These are phyloP conservation scores for Gallinago nigripennis DNA, from an alignment of 2,797 vertebrate species.

Conservation along the genomic window DNA sequence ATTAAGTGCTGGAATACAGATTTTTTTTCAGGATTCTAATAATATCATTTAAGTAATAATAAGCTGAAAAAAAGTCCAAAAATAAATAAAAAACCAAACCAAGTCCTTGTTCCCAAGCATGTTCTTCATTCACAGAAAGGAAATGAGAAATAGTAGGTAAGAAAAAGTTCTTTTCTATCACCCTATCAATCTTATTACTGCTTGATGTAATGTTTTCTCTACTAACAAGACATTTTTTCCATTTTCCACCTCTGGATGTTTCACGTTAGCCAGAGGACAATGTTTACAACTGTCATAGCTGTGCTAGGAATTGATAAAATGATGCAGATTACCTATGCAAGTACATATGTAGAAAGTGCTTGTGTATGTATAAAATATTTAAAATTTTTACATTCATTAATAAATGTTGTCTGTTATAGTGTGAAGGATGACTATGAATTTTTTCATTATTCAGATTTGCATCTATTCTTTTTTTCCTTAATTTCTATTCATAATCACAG, in stretches of 20 bases:
- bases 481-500: neutral
- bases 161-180: neutral
- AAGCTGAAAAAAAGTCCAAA: neutral
- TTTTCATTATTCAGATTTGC: neutral
- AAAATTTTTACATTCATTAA: neutral
- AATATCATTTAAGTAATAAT: neutral
- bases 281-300: neutral
- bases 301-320: neutral
- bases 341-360: neutral
- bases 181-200: neutral
- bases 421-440: neutral
- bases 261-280: neutral
- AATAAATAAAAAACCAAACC: neutral
- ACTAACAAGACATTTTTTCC: neutral
- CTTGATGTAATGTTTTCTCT: neutral
- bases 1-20: neutral
- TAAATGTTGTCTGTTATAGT: neutral
- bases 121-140: neutral
- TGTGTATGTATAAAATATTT: neutral
- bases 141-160: neutral
- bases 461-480: neutral
- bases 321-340: neutral
- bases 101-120: neutral
- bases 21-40: neutral
- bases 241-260: neutral